Evolutionary conservation across 2,888 invertebrate species (phyloP), one percentile per base, ranked within the genome.

Genomic region (Caenorhabditis doughertyi): DNA sequence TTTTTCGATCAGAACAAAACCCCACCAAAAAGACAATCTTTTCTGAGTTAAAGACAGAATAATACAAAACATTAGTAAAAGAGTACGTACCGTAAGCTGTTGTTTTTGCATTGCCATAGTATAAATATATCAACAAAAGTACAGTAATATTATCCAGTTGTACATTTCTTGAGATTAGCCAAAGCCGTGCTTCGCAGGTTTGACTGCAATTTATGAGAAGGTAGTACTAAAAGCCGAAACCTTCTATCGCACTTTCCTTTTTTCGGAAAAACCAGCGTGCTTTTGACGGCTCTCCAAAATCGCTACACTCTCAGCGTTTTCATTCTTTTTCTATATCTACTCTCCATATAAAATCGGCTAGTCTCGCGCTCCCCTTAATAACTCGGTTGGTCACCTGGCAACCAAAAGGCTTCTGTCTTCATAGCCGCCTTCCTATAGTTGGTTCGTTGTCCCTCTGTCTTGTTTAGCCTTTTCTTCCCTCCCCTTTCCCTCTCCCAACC

Each of bases 311-410:
- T 80, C 60, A 68, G 77, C 53, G n/a, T 55, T 60, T 79, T 51
- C 72, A 67, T 65, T 71, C 79, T 79, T 79, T 71, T 73, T 80
- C 72, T 80, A 72, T 80, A 80, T 72, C 65, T 80, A 56, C 79
- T 72, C 67, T 80, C 70, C 56, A 65, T 73, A 58, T 80, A 73
- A 72, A 72, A 49, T 80, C 60, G 65, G 58, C 51, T 44, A 32
- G 72, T 68, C 72, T 72, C 67, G 64, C 64, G 25, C 65, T 65
- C n/a, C 65, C 42, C 47, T 44, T 80, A 80, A 80, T 71, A 80
- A 80, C 79, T 79, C 64, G 70, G 32, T 55, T 51, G 58, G 79
- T 80, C 51, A 42, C 79, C 67, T 68, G 56, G 79, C 79, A 80
- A 80, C 79, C 32, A 23, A 27, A 68, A 11, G 53, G 67, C 77